These are phyloP conservation scores for Ametastegia equiseti DNA, from an alignment of 2,888 invertebrate genomes.

Conservation along the genomic window DNA sequence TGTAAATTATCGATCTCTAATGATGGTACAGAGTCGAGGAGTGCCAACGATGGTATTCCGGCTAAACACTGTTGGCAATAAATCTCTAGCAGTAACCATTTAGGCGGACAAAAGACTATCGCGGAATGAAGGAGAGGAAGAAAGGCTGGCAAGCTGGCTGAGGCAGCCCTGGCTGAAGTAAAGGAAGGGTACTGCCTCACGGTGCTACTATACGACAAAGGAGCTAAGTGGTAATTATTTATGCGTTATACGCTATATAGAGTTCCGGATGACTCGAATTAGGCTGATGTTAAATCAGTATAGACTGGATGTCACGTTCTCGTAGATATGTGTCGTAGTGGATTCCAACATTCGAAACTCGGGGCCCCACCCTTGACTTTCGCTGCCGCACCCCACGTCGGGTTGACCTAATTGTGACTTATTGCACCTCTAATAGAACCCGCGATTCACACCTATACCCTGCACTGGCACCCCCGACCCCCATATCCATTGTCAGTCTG, in stretches of 20 bases:
- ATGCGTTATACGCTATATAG: constrained; percentile 67
- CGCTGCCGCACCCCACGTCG: constrained; percentile 65
- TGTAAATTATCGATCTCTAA: constrained; percentile 69
- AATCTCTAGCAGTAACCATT: constrained; percentile 65
- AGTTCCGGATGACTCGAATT: constrained; percentile 62
- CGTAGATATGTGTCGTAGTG: constrained; percentile 51
- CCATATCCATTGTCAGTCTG: constrained; percentile 38
- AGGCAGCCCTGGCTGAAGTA: no score
- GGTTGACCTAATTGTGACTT: constrained; percentile 75
- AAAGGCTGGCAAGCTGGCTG: no score
- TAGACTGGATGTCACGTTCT: constrained; percentile 59
- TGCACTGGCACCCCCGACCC: constrained; percentile 25
- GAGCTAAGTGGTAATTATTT: constrained; percentile 72
- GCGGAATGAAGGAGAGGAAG: constrained; percentile 58
- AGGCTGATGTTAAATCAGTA: constrained; percentile 68
- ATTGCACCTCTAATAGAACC: constrained; percentile 71
- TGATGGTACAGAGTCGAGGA: constrained; percentile 57
- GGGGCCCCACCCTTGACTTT: constrained; percentile 31
- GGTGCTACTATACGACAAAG: constrained; percentile 62
- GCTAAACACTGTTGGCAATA: constrained; percentile 64
- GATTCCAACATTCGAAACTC: constrained; percentile 31
- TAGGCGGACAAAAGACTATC: constrained; percentile 62
- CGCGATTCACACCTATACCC: constrained; percentile 57
- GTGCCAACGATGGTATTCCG: constrained; percentile 56
- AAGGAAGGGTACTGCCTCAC: constrained; percentile 30